Evolutionary conservation across 1,140 invertebrate species (phyloP), one percentile per base, ranked within the genome.

Genomic region (Ericerus pela): DNA sequence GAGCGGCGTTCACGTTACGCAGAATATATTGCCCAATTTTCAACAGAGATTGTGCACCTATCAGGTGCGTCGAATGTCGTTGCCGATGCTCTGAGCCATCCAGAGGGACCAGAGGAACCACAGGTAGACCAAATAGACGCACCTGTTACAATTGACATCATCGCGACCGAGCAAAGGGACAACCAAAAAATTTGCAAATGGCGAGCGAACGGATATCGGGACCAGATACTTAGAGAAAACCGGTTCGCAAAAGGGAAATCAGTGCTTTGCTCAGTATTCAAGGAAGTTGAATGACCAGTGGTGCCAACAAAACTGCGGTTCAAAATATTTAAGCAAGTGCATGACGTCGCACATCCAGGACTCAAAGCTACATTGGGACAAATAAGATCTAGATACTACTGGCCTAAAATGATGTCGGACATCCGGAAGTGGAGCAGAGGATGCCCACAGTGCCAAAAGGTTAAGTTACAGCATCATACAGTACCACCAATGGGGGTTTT

Each of bases 1-100:
- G n/a, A 33, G 8, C 31, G 31, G 8, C 31, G n/a, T 8, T 8
- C n/a, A 33, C 31, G 31, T 10, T n/a, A 33, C 8, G n/a, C 65
- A n/a, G n/a, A n/a, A n/a, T n/a, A n/a, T n/a, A 10, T 33, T 8
- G 8, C 31, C n/a, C 31, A 33, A 33, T 33, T 33, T n/a, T 10
- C n/a, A 10, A 33, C 8, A 8, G 31, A 8, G 8, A n/a, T 10
- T n/a, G 31, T 10, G 8, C 31, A 33, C n/a, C 8, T 33, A 8
- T 10, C 8, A 8, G 31, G 31, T 33, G 8, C 31, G n/a, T 33
- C 8, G 8, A 33, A 10, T n/a, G 8, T 33, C 31, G 31, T n/a
- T n/a, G n/a, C n/a, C n/a, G n/a, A n/a, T n/a, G n/a, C n/a, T n/a
- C n/a, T n/a, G n/a, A n/a, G n/a, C n/a, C n/a, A n/a, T n/a, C n/a